Evolutionary conservation across 2,113 vertebrate species (phyloP).

Genomic region (Hirundichthys speculiger): DNA sequence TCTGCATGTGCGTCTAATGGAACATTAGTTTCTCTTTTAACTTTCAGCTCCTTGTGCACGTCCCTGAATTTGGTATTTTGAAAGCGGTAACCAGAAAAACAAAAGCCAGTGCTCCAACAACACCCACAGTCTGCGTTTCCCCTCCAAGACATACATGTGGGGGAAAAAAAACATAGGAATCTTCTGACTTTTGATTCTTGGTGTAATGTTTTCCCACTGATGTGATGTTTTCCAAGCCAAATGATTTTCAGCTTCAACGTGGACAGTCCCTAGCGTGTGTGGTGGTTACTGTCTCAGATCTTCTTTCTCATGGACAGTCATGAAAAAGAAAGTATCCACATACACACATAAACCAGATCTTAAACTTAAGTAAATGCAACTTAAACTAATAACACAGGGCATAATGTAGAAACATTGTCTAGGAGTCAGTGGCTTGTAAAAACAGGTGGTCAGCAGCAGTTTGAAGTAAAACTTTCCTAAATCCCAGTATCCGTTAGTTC

Average conservation of each 20-base stretch:
- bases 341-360: too few species aligned
- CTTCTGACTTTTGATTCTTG: conserved; percentile 26
- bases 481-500: too few species aligned
- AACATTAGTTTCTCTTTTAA: background rate
- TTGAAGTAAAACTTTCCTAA: too few species aligned
- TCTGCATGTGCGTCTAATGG: background rate
- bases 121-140: conserved; percentile 20
- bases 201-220: conserved; percentile 48
- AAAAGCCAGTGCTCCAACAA: conserved; percentile 28
- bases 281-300: background rate
- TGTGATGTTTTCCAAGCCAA: conserved; percentile 48
- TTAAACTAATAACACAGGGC: too few species aligned
- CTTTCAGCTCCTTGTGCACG: conserved; percentile 2
- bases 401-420: too few species aligned
- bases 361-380: too few species aligned
- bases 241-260: conserved; percentile 33
- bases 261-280: background rate
- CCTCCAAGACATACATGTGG: conserved; percentile 37
- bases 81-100: conserved; percentile 24
- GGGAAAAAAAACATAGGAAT: conserved; percentile 18
- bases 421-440: too few species aligned
- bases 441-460: too few species aligned
- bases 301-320: background rate
- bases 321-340: too few species aligned
- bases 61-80: conserved; percentile 5